phyloP scores from a whole-genome alignment of 1,140 invertebrate species.

The Atopsyche davidsoni region DNA sequence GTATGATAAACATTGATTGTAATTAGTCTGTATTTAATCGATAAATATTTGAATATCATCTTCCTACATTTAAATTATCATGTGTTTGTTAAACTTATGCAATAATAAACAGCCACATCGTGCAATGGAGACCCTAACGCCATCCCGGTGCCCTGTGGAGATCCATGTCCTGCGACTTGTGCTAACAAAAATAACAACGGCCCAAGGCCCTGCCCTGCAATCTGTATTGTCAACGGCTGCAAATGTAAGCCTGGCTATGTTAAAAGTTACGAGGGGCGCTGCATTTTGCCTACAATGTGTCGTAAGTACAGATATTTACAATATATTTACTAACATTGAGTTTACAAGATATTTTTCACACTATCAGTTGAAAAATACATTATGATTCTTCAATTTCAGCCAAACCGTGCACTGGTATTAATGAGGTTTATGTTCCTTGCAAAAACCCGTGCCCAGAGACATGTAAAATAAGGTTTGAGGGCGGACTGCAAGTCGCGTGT shows the following conservation, averaged over 20 bases:
- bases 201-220: neutral
- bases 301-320: neutral
- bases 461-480: no score
- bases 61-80: no score
- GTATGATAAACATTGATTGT: no score
- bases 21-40: no score
- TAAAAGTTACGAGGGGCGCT: neutral
- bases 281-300: neutral
- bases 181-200: neutral
- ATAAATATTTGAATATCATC: no score
- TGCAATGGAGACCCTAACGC: no score
- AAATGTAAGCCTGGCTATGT: constrained; percentile 1
- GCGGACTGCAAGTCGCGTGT: no score
- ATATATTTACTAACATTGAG: neutral
- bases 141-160: neutral
- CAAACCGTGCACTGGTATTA: neutral
- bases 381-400: neutral
- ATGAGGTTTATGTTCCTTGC: neutral
- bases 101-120: no score
- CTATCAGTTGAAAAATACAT: neutral
- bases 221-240: neutral
- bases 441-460: constrained; percentile 3
- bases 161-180: neutral
- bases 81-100: no score
- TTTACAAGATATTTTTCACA: neutral